A percentile compares a stretch with the other conserved stretches of the same genome.
Conservation (phyloP, 2,888 invertebrate genomes). For the Druceiella hillmani region DNA sequence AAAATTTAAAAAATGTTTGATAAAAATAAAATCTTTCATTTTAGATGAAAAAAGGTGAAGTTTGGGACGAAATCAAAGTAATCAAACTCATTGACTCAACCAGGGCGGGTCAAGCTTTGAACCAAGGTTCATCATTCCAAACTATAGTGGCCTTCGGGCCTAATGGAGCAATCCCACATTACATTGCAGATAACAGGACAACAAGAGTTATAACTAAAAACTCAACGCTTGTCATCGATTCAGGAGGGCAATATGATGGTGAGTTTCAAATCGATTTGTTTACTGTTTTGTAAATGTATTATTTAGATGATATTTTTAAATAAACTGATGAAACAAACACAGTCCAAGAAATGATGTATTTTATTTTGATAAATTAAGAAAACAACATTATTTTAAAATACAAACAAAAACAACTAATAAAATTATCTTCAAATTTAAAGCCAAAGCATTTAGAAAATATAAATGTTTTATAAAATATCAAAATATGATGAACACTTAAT, state of each 20-base stretch:
- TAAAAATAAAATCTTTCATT: conserved; percentile 7
- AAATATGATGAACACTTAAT: too few relatives aligned
- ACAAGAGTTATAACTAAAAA: conserved; percentile 64
- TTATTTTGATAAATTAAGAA: too few relatives aligned
- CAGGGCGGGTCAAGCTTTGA: conserved; percentile 66
- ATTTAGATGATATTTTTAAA: too few relatives aligned
- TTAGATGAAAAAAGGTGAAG: conserved; percentile 39
- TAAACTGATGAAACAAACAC: too few relatives aligned
- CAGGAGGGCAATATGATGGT: conserved; percentile 92
- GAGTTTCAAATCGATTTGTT: too few relatives aligned
- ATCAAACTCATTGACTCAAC: conserved; percentile 66
- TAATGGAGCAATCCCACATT: conserved; percentile 86
- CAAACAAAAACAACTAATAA: too few relatives aligned
- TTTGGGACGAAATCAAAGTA: conserved; percentile 68
- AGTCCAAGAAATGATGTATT: too few relatives aligned
- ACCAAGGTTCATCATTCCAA: conserved; percentile 72
- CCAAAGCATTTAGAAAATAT: too few relatives aligned
- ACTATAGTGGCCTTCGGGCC: conserved; percentile 86
- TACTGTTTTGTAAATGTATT: background rate
- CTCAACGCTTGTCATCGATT: conserved; percentile 84
- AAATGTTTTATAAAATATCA: too few relatives aligned
- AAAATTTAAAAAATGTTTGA: too few relatives aligned
- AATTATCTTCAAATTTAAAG: too few relatives aligned
- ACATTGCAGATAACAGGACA: conserved; percentile 64
- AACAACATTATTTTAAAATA: too few relatives aligned